phyloP scores from a whole-genome alignment of 2,888 invertebrate genomes.

The Limnephilus marmoratus region DNA sequence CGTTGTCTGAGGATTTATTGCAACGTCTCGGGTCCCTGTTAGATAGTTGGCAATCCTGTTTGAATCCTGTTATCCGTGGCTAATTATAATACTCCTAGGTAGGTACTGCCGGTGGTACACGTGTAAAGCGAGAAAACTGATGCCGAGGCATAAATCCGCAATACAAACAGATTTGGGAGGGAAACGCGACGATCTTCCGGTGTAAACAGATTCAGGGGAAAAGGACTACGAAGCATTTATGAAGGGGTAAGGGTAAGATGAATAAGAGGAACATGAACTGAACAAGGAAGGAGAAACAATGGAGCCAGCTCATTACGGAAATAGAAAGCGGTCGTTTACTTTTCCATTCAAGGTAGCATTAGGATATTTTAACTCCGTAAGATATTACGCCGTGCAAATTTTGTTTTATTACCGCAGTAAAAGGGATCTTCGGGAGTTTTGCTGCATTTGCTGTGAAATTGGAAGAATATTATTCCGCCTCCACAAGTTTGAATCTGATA shows the following conservation, averaged over 20 bases:
- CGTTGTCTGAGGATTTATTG: not conserved
- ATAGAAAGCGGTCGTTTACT: constrained; percentile 50
- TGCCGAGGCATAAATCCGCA: constrained; percentile 38
- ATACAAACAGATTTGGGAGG: constrained; percentile 48
- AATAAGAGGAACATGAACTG: constrained; percentile 26
- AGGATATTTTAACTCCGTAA: not conserved
- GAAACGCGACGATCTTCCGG: constrained; percentile 5
- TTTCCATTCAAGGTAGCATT: not conserved
- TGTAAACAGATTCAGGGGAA: constrained; percentile 47
- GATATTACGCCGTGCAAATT: not conserved
- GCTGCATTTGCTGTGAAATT: not conserved
- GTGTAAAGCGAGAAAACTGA: constrained; percentile 32
- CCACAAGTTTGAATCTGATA: too few species aligned
- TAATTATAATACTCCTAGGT: constrained; percentile 18
- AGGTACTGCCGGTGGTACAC: constrained; percentile 9
- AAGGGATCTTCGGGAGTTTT: not conserved
- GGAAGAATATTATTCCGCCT: not conserved
- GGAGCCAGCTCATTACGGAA: constrained; percentile 40
- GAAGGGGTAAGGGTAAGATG: constrained; percentile 32
- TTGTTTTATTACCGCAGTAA: not conserved
- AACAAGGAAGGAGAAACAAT: constrained; percentile 37
- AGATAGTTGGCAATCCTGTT: constrained; percentile 20
- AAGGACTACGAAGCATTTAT: constrained; percentile 8
- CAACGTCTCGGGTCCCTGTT: not conserved
- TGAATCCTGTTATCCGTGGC: constrained; percentile 14